These are phyloP conservation scores for Melitaea athalia DNA, from an alignment of 2,888 invertebrate species.

Conservation along the genomic window DNA sequence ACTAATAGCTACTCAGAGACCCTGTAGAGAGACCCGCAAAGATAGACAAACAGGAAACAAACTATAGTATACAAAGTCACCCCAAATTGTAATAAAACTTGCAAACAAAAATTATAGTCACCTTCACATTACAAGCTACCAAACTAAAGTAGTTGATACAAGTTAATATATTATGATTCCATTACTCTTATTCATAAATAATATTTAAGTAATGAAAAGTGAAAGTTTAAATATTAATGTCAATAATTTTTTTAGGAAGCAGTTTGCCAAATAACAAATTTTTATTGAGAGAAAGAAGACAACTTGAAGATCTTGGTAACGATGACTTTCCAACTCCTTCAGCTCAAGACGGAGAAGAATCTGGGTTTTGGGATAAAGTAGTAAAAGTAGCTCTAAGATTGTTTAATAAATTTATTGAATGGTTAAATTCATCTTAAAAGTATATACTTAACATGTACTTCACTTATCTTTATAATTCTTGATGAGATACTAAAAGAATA, in stretches of 20 bases:
- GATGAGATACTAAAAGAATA: not conserved
- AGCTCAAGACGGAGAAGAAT: conserved; percentile 59
- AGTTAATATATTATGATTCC: too few species aligned
- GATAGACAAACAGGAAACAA: too few species aligned
- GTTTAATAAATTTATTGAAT: conserved; percentile 71
- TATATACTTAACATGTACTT: not conserved
- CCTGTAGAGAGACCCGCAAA: too few species aligned
- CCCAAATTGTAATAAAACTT: too few species aligned
- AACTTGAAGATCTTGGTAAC: conserved; percentile 66
- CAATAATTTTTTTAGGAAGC: conserved; percentile 4
- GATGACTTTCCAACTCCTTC: conserved; percentile 57
- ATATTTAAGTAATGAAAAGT: too few species aligned
- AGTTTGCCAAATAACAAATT: not conserved
- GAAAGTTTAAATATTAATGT: not conserved
- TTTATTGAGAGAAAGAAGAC: conserved; percentile 54
- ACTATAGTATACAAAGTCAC: too few species aligned
- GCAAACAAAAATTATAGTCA: too few species aligned
- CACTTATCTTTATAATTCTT: not conserved
- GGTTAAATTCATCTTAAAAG: conserved; percentile 66
- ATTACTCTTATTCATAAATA: too few species aligned
- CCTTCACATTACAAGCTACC: too few species aligned
- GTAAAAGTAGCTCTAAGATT: conserved; percentile 72
- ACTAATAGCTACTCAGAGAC: too few species aligned
- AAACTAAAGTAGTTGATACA: too few species aligned
- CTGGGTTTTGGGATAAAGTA: conserved; percentile 73